Evolutionary conservation across 2,888 invertebrate species (phyloP).

Genomic region (Parnassius mnemosyne): DNA sequence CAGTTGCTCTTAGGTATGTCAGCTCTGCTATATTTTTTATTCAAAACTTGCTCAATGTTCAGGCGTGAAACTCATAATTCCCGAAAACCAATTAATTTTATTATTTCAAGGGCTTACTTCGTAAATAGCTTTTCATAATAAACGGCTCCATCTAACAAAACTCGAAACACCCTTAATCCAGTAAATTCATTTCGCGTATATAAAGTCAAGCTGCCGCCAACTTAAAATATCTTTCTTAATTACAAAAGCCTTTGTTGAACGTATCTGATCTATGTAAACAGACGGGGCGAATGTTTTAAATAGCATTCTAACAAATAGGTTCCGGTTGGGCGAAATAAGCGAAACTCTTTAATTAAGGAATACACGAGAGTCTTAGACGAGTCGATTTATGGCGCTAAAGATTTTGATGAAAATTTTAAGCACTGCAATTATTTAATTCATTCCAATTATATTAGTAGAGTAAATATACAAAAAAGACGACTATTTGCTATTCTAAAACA

Average conservation of each 20-base stretch:
- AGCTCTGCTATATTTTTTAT: no score
- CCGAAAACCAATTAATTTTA: slow-evolving; percentile 6
- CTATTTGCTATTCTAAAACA: slow-evolving; percentile 5
- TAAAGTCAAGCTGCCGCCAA: slow-evolving; percentile 78
- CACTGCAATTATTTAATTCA: not conserved
- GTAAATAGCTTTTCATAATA: slow-evolving; percentile 36
- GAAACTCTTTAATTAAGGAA: slow-evolving; percentile 71
- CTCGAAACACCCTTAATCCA: slow-evolving; percentile 70
- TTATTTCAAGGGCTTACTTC: slow-evolving; percentile 6
- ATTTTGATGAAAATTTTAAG: slow-evolving; percentile 20
- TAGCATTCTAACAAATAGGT: slow-evolving; percentile 77
- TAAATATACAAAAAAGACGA: not conserved
- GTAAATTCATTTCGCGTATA: slow-evolving; percentile 75
- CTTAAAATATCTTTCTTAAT: slow-evolving; percentile 80
- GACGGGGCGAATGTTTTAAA: slow-evolving; percentile 78
- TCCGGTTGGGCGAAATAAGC: slow-evolving; percentile 72
- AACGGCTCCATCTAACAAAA: slow-evolving; percentile 50
- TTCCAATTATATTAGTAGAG: not conserved
- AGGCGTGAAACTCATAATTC: not conserved
- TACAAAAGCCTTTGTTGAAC: slow-evolving; percentile 80
- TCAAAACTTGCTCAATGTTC: not conserved
- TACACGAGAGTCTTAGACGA: slow-evolving; percentile 52
- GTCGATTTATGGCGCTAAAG: slow-evolving; percentile 28
- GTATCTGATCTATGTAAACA: slow-evolving; percentile 80
- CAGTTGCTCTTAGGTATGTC: no score